Percentiles rank a stretch among this genome's conserved stretches.
phyloP scores from a whole-genome alignment of 2,113 vertebrate species.

The Aptenodytes patagonicus region DNA sequence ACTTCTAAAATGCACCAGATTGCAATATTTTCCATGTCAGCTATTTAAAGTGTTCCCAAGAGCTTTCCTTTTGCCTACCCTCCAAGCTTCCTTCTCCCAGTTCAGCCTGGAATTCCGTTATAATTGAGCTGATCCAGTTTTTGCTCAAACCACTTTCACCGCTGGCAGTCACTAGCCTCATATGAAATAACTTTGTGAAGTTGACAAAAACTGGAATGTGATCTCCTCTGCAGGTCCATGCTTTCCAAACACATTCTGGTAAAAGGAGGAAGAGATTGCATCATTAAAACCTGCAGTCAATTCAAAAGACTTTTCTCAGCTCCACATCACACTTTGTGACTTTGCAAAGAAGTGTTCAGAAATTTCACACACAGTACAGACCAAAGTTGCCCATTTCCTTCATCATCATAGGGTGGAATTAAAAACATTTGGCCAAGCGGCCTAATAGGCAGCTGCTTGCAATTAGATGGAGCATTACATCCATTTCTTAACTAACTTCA shows the following conservation, averaged over 20 bases:
- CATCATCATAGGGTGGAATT: conserved; percentile 64
- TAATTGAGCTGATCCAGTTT: conserved; percentile 55
- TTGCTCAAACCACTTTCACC: conserved; percentile 67
- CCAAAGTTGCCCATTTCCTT: conserved; percentile 64
- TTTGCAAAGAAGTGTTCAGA: conserved; percentile 44
- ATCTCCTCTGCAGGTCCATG: conserved; percentile 34
- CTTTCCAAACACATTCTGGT: conserved; percentile 60
- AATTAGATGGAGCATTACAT: conserved; percentile 73
- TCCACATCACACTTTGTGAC: conserved; percentile 28
- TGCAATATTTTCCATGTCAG: conserved; percentile 62
- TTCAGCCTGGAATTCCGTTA: conserved; percentile 52
- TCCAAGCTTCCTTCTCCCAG: conserved; percentile 50
- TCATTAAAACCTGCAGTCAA: conserved; percentile 43
- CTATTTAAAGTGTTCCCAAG: conserved; percentile 59
- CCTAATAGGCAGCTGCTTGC: conserved; percentile 74
- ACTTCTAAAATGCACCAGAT: conserved; percentile 65
- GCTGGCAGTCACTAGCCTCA: conserved; percentile 29
- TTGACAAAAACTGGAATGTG: conserved; percentile 58
- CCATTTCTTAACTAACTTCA: conserved; percentile 72
- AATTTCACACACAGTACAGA: conserved; percentile 33
- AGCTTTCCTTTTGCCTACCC: conserved; percentile 17
- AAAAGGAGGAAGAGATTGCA: conserved; percentile 59
- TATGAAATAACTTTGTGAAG: conserved; percentile 51
- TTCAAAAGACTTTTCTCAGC: conserved; percentile 52
- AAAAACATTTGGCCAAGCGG: conserved; percentile 71